These are phyloP conservation scores for Pogonomyrmex barbatus DNA, from an alignment of 1,140 invertebrate genomes.

Conservation along the genomic window DNA sequence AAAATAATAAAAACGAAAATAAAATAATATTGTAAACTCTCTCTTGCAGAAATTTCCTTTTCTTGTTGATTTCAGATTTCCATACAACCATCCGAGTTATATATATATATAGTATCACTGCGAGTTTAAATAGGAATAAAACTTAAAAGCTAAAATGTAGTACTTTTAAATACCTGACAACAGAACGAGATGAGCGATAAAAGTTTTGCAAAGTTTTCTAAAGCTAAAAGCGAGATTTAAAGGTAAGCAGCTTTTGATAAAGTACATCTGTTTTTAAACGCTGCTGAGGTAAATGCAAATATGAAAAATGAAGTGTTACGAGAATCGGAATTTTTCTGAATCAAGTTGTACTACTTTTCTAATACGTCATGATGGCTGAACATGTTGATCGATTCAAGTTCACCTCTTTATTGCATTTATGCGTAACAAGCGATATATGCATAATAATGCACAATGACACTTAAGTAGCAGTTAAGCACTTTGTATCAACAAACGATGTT, in stretches of 20 bases:
- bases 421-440: constrained; percentile 6
- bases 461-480: neutral
- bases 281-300: neutral
- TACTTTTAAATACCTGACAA: neutral
- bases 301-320: constrained; percentile 29
- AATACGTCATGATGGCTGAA: constrained; percentile 25
- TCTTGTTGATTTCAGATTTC: neutral
- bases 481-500: constrained; percentile 3
- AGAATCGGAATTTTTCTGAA: constrained; percentile 63
- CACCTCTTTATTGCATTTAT: constrained; percentile 34
- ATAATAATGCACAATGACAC: constrained; percentile 10
- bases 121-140: neutral
- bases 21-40: too few relatives aligned
- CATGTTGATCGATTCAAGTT: constrained; percentile 51
- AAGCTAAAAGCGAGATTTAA: neutral
- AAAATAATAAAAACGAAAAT: neutral
- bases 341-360: constrained; percentile 4
- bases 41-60: neutral
- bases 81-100: neutral
- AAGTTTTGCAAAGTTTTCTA: neutral
- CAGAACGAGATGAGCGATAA: neutral
- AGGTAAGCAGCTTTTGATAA: neutral
- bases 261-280: neutral
- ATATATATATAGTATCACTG: too few relatives aligned
- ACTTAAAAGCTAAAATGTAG: neutral